Evolutionary conservation across 2,797 vertebrate species (phyloP), one percentile per base, ranked within the genome.

Genomic region (Xiphorhynchus erythropygius): DNA sequence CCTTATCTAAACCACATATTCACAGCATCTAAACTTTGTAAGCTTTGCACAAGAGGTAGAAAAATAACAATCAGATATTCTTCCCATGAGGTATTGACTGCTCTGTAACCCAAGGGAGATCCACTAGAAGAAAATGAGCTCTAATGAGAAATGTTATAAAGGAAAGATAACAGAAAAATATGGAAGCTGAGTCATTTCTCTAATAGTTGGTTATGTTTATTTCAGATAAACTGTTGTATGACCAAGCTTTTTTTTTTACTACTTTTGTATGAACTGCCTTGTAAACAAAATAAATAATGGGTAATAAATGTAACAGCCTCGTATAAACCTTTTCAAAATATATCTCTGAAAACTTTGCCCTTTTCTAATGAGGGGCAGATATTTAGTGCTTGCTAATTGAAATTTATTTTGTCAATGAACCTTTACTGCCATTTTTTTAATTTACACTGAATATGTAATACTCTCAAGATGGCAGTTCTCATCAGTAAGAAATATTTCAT

Each of bases 381-480:
- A 93, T 87, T 89, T 83, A 87, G 30, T 33, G 37, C 44, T 79
- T 92, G 28, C 3, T 93, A 79, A 94, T 50, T 79, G 17, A 89
- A 95, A 92, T 90, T 47, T 82, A 88, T 83, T 94, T 94, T 63
- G 49, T 80, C 70, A 94, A 67, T 86, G 80, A 95, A 90, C 10
- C 1, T 74, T 59, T 71, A 80, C 7, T 53, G 55, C 7, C 11
- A 70, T 1, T 56, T 82, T 85, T 91, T 94, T 27, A 80, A 90
- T 90, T 96, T 89, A 49, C 13, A 2, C n/a, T 41, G 37, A 80
- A 87, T 52, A 83, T 39, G 5, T 60, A 84, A 74, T 62, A 50
- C 21, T 52, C 30, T 74, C 12, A 93, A 57, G 30, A 50, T 94
- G 64, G 32, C 39, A 70, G 37, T 59, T 64, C 74, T 84, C 59